Conservation (phyloP, 2,113 vertebrate genomes). For the Passer montanus region DNA sequence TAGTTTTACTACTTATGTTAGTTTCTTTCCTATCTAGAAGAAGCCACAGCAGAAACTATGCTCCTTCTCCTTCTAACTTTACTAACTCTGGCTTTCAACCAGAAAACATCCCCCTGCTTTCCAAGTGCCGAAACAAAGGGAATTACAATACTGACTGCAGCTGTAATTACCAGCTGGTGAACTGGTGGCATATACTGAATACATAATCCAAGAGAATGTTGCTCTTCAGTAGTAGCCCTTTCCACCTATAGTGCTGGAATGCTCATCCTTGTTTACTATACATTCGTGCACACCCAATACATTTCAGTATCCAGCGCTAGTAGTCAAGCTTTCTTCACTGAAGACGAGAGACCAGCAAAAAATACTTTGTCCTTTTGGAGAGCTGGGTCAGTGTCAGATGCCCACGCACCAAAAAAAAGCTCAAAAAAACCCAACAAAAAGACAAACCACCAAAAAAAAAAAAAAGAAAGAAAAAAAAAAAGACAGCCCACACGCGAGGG, state of each 20-base stretch:
- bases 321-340: neutral
- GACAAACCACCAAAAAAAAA: neutral
- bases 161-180: neutral
- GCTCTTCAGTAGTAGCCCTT: neutral
- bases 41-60: neutral
- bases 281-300: neutral
- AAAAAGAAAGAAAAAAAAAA: neutral
- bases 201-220: neutral
- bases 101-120: neutral
- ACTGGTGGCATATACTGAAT: neutral
- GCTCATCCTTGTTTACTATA: conserved; percentile 18
- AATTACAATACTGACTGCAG: neutral
- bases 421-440: too few relatives aligned
- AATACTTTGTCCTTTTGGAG: neutral
- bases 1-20: neutral
- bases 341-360: neutral
- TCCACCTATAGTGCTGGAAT: conserved; percentile 5
- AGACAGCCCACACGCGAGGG: neutral
- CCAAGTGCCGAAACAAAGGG: neutral
- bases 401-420: neutral
- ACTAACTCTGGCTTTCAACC: neutral
- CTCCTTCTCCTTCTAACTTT: conserved; percentile 17
- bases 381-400: neutral
- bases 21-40: neutral
- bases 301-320: neutral